Evolutionary conservation across 2,888 invertebrate genomes (phyloP), one percentile per base, ranked within the genome.

Genomic region (Calliphora vomitoria): DNA sequence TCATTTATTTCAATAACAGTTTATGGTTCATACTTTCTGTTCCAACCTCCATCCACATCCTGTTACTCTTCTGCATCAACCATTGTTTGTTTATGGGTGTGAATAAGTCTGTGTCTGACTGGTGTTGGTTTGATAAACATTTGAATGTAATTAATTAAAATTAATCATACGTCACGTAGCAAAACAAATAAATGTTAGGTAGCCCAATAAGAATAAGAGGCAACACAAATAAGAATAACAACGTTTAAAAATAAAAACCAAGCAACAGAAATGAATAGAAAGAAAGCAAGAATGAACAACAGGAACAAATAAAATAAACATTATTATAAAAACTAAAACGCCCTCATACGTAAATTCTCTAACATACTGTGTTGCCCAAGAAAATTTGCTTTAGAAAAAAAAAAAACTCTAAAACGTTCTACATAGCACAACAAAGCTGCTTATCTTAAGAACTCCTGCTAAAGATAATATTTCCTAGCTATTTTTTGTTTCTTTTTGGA

Each of bases 131-230:
- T 78, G 83, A 82, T 71, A 71, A 87, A 74, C 74, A 84, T 82
- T 90, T 90, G 88, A 90, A 89, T 88, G 88, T 88, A 89, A 90
- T 90, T 90, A 90, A 90, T 90, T 90, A 89, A 90, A 90, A 90
- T 88, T 89, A 90, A 90, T 90, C 89, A 88, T 87, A 89, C 89
- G 86, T 86, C 90, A 90, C 90, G 90, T 90, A 90, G 64, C 78
- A 80, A 64, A 60, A 82, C 82, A 76, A 87, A 82, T 76, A 72
- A 84, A 85, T 62, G 11, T n/a, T 35, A 25, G 25, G 25, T 25
- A 25, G n/a, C n/a, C n/a, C n/a, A n/a, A n/a, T n/a, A n/a, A n/a
- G n/a, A n/a, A n/a, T n/a, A n/a, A n/a, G n/a, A 44, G 41, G 25
- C 72, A 31, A 13, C 50, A 76, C 64, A 68, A 75, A 72, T 68